Conservation (phyloP, 2,888 invertebrate species). For the Rotaria socialis region DNA sequence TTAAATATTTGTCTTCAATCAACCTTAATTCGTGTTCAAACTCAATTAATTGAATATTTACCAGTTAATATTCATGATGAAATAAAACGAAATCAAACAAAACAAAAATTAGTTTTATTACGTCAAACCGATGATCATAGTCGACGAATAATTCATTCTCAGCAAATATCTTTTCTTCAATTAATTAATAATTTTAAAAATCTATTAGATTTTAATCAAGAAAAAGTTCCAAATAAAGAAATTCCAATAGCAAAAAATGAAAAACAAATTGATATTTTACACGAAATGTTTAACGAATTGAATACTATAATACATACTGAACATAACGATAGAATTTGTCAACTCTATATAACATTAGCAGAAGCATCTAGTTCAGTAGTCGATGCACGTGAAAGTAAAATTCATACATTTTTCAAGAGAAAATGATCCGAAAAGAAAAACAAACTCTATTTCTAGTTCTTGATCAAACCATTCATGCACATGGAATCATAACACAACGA, state of each 20-base stretch:
- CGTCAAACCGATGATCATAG: neutral
- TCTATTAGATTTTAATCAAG: neutral
- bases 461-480: neutral
- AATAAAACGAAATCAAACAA: neutral
- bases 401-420: neutral
- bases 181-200: neutral
- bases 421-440: too few relatives aligned
- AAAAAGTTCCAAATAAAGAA: neutral
- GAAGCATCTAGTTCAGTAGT: neutral
- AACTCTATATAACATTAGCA: neutral
- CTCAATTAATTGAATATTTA: conserved; percentile 21
- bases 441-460: neutral
- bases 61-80: neutral
- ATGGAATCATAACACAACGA: neutral
- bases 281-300: conserved; percentile 2
- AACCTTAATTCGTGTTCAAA: neutral
- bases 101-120: neutral
- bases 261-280: conserved; percentile 6
- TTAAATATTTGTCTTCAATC: conserved; percentile 30
- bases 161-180: neutral
- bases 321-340: neutral
- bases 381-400: neutral
- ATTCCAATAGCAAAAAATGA: neutral
- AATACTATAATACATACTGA: neutral
- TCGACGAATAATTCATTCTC: neutral